These are phyloP conservation scores for Tenthredo distinguenda DNA, from an alignment of 2,888 invertebrate genomes.

Conservation along the genomic window DNA sequence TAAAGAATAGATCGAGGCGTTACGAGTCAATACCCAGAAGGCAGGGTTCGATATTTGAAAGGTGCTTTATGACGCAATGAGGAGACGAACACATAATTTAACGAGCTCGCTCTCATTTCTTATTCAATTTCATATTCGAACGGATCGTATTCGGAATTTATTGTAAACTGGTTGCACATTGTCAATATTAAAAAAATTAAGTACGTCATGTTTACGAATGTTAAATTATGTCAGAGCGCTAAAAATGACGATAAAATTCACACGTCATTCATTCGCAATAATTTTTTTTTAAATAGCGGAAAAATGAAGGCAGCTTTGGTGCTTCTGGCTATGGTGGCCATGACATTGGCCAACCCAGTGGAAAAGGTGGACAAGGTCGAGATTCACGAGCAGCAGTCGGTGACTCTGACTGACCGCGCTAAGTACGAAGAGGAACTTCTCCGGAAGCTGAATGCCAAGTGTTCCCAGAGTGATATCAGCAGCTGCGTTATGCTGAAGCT, in stretches of 20 bases:
- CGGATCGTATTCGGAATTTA: neutral
- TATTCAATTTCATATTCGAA: neutral
- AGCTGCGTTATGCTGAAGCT: constrained; percentile 91
- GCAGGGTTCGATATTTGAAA: neutral
- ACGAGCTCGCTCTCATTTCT: neutral
- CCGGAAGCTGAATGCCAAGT: constrained; percentile 88
- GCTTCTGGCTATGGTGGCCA: constrained; percentile 41
- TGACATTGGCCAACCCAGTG: constrained; percentile 68
- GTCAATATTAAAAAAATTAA: neutral
- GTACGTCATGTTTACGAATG: neutral
- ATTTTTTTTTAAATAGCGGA: neutral
- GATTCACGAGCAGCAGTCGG: constrained; percentile 72
- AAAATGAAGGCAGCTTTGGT: constrained; percentile 43
- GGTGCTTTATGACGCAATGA: neutral
- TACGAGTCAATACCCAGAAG: neutral
- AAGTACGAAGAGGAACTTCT: constrained; percentile 86
- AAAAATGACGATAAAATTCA: neutral
- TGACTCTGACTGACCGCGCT: constrained; percentile 72
- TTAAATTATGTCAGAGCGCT: neutral
- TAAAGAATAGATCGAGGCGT: neutral
- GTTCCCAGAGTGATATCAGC: constrained; percentile 87
- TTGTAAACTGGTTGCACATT: neutral
- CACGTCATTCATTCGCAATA: neutral
- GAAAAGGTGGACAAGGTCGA: constrained; percentile 75
- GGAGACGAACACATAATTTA: neutral